Percentiles rank a stretch among this genome's conserved stretches.
Evolutionary conservation across 2,888 invertebrate genomes (phyloP).

Genomic region (Danaus chrysippus): DNA sequence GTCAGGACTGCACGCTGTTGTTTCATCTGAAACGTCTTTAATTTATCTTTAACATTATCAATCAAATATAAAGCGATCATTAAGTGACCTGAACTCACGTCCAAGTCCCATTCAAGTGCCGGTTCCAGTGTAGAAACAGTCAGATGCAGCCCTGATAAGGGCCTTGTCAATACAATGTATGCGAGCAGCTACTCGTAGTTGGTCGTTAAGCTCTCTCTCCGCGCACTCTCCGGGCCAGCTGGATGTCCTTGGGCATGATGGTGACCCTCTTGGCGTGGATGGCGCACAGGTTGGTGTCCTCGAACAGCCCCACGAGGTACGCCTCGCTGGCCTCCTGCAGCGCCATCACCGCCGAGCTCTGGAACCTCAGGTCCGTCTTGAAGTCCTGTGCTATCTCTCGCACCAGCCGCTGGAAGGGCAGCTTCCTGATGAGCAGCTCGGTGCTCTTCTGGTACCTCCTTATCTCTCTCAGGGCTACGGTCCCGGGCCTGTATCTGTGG

Average conservation of each 20-base stretch:
- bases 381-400: constrained; percentile 97
- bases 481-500: constrained; percentile 83
- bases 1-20: constrained; percentile 42
- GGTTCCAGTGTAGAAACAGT: constrained; percentile 32
- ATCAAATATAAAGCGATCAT: neutral
- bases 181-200: constrained; percentile 7
- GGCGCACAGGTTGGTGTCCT: constrained; percentile 98
- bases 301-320: constrained; percentile 95
- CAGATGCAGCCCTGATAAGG: constrained; percentile 64
- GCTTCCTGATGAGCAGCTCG: constrained; percentile 91
- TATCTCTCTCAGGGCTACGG: constrained; percentile 84
- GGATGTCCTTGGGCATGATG: constrained; percentile 98
- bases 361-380: constrained; percentile 97
- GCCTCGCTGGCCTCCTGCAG: constrained; percentile 94
- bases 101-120: neutral
- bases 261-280: constrained; percentile 98
- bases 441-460: constrained; percentile 89
- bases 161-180: constrained; percentile 55
- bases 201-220: constrained; percentile 92
- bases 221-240: constrained; percentile 96
- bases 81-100: neutral
- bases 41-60: constrained; percentile 8
- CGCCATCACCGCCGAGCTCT: constrained; percentile 94
- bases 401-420: constrained; percentile 93
- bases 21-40: constrained; percentile 6